These are phyloP conservation scores for Acanthisitta chloris DNA, from an alignment of 2,113 vertebrate genomes.

Conservation along the genomic window DNA sequence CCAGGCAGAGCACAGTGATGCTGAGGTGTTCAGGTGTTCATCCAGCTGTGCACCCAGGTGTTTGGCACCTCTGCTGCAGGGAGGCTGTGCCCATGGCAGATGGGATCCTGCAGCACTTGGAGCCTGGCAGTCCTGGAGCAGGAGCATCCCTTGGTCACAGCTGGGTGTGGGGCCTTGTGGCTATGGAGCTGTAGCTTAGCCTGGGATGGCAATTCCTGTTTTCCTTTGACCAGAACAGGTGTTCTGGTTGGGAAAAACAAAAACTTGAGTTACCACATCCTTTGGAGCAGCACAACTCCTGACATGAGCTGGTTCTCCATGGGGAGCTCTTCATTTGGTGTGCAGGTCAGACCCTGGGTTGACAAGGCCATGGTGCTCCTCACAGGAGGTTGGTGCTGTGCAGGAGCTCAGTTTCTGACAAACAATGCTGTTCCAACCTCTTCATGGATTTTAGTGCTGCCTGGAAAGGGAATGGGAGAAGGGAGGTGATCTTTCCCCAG, in stretches of 20 bases:
- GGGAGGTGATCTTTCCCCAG: background rate
- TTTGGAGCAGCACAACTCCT: background rate
- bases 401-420: background rate
- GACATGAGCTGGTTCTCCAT: fast-evolving
- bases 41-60: background rate
- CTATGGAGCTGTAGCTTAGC: no score
- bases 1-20: background rate
- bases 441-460: background rate
- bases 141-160: background rate
- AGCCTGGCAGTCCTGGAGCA: background rate
- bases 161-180: fast-evolving
- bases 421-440: background rate
- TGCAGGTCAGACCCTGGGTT: background rate
- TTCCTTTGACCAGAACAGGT: background rate
- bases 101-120: fast-evolving
- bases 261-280: background rate
- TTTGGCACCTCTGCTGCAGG: background rate
- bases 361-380: background rate
- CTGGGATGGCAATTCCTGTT: background rate
- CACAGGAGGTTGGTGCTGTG: background rate
- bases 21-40: background rate
- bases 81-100: background rate
- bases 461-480: background rate
- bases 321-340: background rate
- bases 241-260: background rate